Evolutionary conservation across 2,888 invertebrate genomes (phyloP).

Genomic region (Drosophila melanosoma): DNA sequence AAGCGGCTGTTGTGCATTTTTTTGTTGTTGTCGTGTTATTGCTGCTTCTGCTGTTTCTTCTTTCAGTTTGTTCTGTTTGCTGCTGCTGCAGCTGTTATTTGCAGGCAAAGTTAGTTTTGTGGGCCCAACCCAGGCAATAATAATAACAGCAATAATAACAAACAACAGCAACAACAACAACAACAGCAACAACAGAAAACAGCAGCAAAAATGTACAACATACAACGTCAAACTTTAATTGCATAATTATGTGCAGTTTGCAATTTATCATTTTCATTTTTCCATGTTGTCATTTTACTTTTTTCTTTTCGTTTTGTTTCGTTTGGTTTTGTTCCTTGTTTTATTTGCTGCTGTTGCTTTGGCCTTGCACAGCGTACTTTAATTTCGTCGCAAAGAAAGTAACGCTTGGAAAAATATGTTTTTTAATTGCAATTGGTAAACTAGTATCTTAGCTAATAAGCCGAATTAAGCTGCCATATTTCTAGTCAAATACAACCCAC

Average conservation of each 20-base stretch:
- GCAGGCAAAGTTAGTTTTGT: slow-evolving; percentile 49
- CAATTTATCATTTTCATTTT: slow-evolving; percentile 85
- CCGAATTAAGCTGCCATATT: not conserved
- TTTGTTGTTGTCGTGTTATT: slow-evolving; percentile 10
- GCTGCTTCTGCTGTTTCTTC: slow-evolving; percentile 34
- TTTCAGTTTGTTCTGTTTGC: slow-evolving; percentile 41
- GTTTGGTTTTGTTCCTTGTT: slow-evolving; percentile 33
- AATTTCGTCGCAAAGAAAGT: not conserved
- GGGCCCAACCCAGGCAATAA: slow-evolving; percentile 69
- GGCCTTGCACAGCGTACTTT: not conserved
- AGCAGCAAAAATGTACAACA: slow-evolving; percentile 40
- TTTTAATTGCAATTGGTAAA: not conserved
- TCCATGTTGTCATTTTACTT: slow-evolving; percentile 74
- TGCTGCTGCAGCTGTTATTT: slow-evolving; percentile 49
- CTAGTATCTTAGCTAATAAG: not conserved
- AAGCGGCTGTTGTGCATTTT: slow-evolving; percentile 42
- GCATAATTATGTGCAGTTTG: slow-evolving; percentile 85
- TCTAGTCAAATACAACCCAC: not conserved
- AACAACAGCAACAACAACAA: slow-evolving; percentile 43
- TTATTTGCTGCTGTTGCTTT: slow-evolving; percentile 13
- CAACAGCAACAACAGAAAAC: slow-evolving; percentile 19
- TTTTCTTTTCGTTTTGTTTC: slow-evolving; percentile 32
- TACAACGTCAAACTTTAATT: slow-evolving; percentile 85
- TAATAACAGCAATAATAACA: slow-evolving; percentile 65
- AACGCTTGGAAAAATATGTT: not conserved